These are phyloP conservation scores for Rhabditophanes sp. DNA, from an alignment of 2,888 invertebrate species.

Conservation along the genomic window DNA sequence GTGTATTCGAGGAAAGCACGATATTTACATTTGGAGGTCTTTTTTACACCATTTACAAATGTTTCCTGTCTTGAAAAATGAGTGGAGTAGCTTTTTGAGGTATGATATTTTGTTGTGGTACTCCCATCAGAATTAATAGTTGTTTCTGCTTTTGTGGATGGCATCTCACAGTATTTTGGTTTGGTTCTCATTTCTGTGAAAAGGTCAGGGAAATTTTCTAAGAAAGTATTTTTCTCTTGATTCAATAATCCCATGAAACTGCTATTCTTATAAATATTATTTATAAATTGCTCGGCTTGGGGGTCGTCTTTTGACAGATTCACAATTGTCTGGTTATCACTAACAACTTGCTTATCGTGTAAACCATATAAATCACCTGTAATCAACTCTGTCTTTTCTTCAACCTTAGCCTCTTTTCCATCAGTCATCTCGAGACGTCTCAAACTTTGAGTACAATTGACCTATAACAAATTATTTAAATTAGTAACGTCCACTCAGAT, in stretches of 20 bases:
- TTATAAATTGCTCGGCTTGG: background rate
- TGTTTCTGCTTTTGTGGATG: slow-evolving; percentile 23
- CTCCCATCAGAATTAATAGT: slow-evolving; percentile 37
- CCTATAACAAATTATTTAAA: slow-evolving; percentile 8
- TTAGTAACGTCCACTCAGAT: slow-evolving; percentile 1
- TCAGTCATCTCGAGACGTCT: slow-evolving; percentile 19
- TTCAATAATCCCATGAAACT: slow-evolving; percentile 25
- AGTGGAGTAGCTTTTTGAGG: no score
- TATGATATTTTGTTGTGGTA: slow-evolving; percentile 25
- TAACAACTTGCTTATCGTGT: slow-evolving; percentile 1
- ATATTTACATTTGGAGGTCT: slow-evolving; percentile 25
- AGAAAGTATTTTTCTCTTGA: slow-evolving; percentile 25
- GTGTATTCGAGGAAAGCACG: slow-evolving; percentile 40
- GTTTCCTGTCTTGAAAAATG: slow-evolving; percentile 34
- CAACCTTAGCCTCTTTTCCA: slow-evolving; percentile 18
- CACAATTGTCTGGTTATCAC: background rate
- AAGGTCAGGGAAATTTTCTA: slow-evolving; percentile 35
- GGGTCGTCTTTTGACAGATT: background rate
- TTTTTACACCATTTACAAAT: slow-evolving; percentile 35
- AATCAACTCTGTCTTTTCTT: slow-evolving; percentile 18
- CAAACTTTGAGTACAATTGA: slow-evolving; percentile 21
- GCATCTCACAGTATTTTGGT: slow-evolving; percentile 13
- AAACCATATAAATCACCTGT: slow-evolving; percentile 28
- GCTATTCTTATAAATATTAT: no score
- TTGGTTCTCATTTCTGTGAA: slow-evolving; percentile 31